Evolutionary conservation across 2,797 vertebrate species (phyloP).

Genomic region (Ispidina lecontei): DNA sequence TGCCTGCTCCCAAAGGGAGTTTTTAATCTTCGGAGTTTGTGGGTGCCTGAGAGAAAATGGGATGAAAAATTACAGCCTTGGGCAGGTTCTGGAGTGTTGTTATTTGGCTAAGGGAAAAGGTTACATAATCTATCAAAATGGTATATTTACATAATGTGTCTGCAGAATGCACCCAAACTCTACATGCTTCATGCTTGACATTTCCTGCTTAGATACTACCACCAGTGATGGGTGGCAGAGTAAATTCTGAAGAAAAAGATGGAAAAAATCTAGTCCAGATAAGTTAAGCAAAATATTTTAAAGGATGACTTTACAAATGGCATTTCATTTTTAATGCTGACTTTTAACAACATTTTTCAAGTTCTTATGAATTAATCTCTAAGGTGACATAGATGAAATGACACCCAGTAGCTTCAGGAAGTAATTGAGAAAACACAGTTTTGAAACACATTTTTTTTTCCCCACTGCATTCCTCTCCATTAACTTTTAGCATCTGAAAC

Average conservation of each 20-base stretch:
- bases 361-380: neutral
- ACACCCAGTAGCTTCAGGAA: neutral
- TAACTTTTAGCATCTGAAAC: neutral
- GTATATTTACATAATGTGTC: conserved; percentile 48
- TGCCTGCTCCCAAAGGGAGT: neutral
- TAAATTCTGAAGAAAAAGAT: neutral
- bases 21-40: neutral
- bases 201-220: neutral
- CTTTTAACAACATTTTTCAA: neutral
- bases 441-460: neutral
- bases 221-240: neutral
- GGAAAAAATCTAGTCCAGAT: neutral
- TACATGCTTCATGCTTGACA: neutral
- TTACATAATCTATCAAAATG: conserved; percentile 40
- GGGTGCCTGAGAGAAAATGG: conserved; percentile 12
- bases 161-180: conserved; percentile 7
- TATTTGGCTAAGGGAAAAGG: conserved; percentile 48
- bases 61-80: conserved; percentile 19
- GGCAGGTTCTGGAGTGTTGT: conserved; percentile 14
- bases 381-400: neutral
- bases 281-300: neutral
- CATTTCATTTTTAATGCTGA: neutral
- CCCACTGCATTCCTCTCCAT: neutral
- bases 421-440: neutral
- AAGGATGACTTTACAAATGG: neutral